Evolutionary conservation across 2,888 invertebrate species (phyloP).

Genomic region (Polia nebulosa): DNA sequence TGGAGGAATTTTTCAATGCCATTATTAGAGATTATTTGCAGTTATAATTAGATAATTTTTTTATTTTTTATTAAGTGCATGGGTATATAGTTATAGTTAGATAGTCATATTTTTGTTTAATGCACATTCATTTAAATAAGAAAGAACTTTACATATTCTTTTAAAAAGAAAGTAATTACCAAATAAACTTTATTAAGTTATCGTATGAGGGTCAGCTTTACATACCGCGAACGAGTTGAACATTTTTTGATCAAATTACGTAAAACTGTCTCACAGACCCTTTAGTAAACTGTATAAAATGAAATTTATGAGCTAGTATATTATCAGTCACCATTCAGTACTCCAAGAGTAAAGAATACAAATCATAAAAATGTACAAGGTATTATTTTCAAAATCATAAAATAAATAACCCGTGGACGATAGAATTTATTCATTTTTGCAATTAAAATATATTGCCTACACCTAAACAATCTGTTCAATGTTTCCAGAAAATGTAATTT

Average conservation of each 20-base stretch:
- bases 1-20: too few relatives aligned
- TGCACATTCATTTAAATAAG: too few relatives aligned
- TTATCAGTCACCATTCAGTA: slow-evolving; percentile 28
- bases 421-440: too few relatives aligned
- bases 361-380: slow-evolving; percentile 34
- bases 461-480: too few relatives aligned
- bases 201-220: slow-evolving; percentile 29
- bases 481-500: not conserved
- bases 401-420: too few relatives aligned
- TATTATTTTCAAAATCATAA: slow-evolving; percentile 4
- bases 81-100: too few relatives aligned
- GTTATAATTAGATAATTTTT: too few relatives aligned
- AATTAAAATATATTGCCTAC: too few relatives aligned
- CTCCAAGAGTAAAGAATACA: slow-evolving; percentile 11
- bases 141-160: too few relatives aligned
- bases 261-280: slow-evolving; percentile 12
- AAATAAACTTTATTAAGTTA: not conserved
- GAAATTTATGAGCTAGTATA: not conserved
- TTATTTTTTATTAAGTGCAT: too few relatives aligned
- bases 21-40: too few relatives aligned
- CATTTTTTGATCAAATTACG: slow-evolving; percentile 16
- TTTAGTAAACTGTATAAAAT: slow-evolving; percentile 35
- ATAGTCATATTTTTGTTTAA: too few relatives aligned
- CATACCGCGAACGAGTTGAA: slow-evolving; percentile 16
- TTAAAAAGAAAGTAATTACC: not conserved